Conservation (phyloP, 2,113 vertebrate species). For the Amia ocellicauda region DNA sequence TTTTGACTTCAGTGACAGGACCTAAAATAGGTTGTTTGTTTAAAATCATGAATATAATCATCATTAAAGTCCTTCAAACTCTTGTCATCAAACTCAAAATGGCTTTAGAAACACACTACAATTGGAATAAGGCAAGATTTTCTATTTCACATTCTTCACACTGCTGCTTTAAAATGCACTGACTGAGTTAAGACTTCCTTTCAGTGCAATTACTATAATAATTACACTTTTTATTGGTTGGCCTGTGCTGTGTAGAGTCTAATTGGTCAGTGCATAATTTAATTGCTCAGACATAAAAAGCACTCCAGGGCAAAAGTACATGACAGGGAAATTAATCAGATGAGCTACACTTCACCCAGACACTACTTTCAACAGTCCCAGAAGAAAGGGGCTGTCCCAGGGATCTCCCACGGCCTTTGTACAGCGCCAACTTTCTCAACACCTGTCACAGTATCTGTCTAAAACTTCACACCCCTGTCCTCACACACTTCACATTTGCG, state of each 20-base stretch:
- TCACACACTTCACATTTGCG: neutral
- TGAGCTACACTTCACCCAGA: neutral
- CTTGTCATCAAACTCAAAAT: constrained; percentile 1
- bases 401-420: too few species aligned
- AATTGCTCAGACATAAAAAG: neutral
- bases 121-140: too few species aligned
- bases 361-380: neutral
- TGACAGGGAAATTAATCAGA: constrained; percentile 4
- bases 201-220: neutral
- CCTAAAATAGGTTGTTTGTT: constrained; percentile 47
- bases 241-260: neutral
- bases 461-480: neutral
- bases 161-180: neutral
- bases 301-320: neutral
- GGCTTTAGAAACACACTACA: neutral
- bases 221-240: neutral
- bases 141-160: neutral
- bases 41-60: too few species aligned
- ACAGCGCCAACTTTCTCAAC: too few species aligned
- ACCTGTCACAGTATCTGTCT: neutral
- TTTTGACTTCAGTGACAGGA: constrained; percentile 76
- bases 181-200: neutral
- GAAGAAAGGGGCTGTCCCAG: too few species aligned
- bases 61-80: constrained; percentile 11
- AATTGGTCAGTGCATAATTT: neutral